These are phyloP conservation scores for Eueides isabella DNA, from an alignment of 1,140 invertebrate species.

Conservation along the genomic window DNA sequence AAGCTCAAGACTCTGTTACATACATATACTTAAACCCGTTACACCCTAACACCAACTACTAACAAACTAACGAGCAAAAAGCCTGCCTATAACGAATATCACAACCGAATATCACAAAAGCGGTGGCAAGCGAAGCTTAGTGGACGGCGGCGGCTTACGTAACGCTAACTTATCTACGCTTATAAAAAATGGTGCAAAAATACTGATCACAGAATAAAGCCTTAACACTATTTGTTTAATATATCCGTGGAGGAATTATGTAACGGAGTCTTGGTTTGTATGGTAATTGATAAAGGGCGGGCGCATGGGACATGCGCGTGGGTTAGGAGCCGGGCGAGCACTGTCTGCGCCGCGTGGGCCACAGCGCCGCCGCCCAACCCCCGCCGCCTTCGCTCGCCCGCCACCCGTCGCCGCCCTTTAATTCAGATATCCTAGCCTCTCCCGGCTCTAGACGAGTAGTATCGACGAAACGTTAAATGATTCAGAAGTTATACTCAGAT, in stretches of 20 bases:
- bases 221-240: conserved; percentile 73
- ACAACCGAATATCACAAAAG: conserved; percentile 82
- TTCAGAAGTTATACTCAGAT: conserved; percentile 17
- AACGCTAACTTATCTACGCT: conserved; percentile 71
- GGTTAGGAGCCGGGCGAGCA: conserved; percentile 74
- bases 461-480: conserved; percentile 15
- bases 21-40: background rate
- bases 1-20: conserved; percentile 52
- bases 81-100: conserved; percentile 76
- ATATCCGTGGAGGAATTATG: conserved; percentile 67
- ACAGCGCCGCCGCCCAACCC: conserved; percentile 41
- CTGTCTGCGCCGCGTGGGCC: conserved; percentile 54
- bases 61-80: conserved; percentile 68
- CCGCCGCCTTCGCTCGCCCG: conserved; percentile 40
- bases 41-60: conserved; percentile 33
- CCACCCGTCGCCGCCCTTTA: conserved; percentile 44
- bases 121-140: conserved; percentile 78
- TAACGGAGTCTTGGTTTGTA: conserved; percentile 71
- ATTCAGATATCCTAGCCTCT: conserved; percentile 41
- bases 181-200: conserved; percentile 77
- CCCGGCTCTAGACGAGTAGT: conserved; percentile 15
- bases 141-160: conserved; percentile 80
- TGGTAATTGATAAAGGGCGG: conserved; percentile 60
- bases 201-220: conserved; percentile 79
- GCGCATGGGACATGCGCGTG: conserved; percentile 71